Percentiles rank a stretch among this genome's conserved stretches.
Evolutionary conservation across 2,888 invertebrate genomes (phyloP).

Genomic region (Synergus japonicus): DNA sequence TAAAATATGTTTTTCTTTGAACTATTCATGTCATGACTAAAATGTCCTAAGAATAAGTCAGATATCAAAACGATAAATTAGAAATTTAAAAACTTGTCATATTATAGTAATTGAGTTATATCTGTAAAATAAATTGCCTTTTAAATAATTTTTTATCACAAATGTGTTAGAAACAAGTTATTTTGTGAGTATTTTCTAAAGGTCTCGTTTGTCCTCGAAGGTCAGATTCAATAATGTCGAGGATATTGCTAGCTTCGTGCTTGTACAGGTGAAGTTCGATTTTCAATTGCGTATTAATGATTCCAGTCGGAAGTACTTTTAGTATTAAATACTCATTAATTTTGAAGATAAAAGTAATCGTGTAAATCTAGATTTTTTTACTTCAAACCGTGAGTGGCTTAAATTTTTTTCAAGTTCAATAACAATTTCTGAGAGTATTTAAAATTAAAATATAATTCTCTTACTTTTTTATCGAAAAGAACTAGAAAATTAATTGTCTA

Average conservation of each 20-base stretch:
- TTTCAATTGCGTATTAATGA: constrained; percentile 23
- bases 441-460: background rate
- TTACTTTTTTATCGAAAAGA: background rate
- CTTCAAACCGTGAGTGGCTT: background rate
- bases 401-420: background rate
- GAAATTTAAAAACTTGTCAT: background rate
- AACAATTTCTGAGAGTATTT: background rate
- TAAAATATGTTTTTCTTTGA: background rate
- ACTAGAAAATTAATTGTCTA: background rate
- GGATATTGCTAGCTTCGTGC: constrained; percentile 16
- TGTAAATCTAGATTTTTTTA: background rate
- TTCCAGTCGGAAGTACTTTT: background rate
- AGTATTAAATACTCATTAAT: background rate
- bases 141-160: constrained; percentile 6
- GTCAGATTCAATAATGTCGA: constrained; percentile 30
- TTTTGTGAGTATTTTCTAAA: constrained; percentile 15
- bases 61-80: constrained; percentile 26
- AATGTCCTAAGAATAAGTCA: background rate
- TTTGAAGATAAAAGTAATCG: background rate
- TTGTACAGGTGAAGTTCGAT: constrained; percentile 20
- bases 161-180: background rate
- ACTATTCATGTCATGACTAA: background rate
- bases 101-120: background rate
- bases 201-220: constrained; percentile 25
- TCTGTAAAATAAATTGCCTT: background rate